phyloP scores from a whole-genome alignment of 2,113 vertebrate genomes.

The Daubentonia madagascariensis region DNA sequence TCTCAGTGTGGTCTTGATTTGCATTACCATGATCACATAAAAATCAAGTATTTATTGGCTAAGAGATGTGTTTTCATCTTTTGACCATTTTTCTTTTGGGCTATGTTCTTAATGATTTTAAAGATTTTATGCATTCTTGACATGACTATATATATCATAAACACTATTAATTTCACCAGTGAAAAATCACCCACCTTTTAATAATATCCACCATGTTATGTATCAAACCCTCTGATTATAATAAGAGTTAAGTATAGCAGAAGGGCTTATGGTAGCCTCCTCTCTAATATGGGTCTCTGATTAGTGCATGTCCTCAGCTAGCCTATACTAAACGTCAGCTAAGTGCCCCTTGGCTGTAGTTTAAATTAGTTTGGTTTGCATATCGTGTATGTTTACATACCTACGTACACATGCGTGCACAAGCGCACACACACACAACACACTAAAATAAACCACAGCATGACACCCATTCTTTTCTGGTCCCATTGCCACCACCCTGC shows the following conservation, averaged over 20 bases:
- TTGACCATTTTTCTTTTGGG: neutral
- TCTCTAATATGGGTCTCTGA: accelerated
- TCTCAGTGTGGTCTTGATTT: neutral
- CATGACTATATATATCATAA: neutral
- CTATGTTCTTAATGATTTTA: neutral
- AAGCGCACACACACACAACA: neutral
- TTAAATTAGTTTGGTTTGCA: neutral
- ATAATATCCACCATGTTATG: neutral
- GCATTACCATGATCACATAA: neutral
- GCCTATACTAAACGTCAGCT: neutral
- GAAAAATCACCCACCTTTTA: neutral
- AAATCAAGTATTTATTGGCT: neutral
- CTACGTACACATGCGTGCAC: accelerated
- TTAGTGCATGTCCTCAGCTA: neutral
- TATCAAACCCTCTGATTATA: neutral
- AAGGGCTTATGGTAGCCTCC: accelerated
- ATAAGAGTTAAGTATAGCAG: neutral
- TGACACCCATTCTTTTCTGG: neutral
- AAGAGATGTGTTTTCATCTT: neutral
- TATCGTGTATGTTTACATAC: neutral
- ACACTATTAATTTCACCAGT: neutral
- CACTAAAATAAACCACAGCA: neutral
- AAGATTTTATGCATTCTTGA: neutral
- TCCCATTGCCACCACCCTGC: accelerated
- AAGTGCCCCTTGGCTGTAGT: neutral